phyloP scores from a whole-genome alignment of 2,797 vertebrate genomes.

The Threskiornis aethiopicus region DNA sequence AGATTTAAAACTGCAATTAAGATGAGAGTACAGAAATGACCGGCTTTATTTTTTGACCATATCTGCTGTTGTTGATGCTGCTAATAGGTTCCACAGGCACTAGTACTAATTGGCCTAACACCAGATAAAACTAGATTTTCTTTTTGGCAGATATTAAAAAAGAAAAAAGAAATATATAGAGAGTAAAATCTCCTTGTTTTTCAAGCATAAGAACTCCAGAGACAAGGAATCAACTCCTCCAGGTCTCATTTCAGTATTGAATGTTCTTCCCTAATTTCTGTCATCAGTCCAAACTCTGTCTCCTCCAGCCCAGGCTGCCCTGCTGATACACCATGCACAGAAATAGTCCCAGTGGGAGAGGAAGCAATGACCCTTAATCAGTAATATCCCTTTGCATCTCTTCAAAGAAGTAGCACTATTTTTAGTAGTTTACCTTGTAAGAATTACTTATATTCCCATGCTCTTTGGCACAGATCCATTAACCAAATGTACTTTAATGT shows the following conservation, averaged over 20 bases:
- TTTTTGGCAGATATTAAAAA: background rate
- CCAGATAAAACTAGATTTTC: background rate
- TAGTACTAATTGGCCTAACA: constrained; percentile 28
- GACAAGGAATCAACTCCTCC: background rate
- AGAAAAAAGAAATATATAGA: background rate
- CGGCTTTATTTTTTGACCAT: constrained; percentile 59
- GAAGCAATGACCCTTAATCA: background rate
- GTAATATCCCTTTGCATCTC: background rate
- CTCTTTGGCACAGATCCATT: background rate
- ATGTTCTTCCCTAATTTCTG: background rate
- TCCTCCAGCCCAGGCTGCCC: background rate
- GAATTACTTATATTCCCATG: background rate
- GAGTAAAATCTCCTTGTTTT: background rate
- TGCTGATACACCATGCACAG: background rate
- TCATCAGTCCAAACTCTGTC: background rate
- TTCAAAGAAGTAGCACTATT: background rate
- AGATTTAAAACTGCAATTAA: constrained; percentile 54
- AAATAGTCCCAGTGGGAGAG: background rate
- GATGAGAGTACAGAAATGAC: constrained; percentile 21
- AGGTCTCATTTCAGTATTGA: background rate
- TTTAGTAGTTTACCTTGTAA: background rate
- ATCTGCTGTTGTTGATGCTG: constrained; percentile 3
- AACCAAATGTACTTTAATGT: background rate
- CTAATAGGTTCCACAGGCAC: background rate
- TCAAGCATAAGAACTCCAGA: background rate